Base-by-base conservation (phyloP, 2,113 vertebrate species). In the Megaceryle maxima region DNA sequence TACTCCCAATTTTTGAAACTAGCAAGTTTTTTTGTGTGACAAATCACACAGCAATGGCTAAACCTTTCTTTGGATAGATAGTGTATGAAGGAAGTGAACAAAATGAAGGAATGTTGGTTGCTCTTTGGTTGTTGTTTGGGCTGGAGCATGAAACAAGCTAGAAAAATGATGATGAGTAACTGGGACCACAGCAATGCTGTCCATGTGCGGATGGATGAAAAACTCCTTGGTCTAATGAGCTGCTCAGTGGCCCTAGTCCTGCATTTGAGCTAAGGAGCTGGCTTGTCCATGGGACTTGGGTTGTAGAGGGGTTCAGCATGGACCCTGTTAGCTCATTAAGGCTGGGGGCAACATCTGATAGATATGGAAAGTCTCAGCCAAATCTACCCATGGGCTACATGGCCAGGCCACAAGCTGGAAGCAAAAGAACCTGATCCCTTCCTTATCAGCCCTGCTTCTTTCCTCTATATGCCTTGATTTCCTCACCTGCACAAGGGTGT, bases 261-360 rank as follows among this genome's bases (percentile, higher is more conserved):
- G 25, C 50, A 1, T 57, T 67, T 67, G 13, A n/a, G 26, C 28
- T 12, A 13, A 35, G 56, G 28, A 11, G 2, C n/a, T 68, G 44
- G 33, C 20, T 86, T 1, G 2, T 9, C n/a, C 67, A 15, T n/a
- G 26, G 2, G 22, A 2, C 13, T 17, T 29, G 79, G 37, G 50
- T 50, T 24, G 16, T 24, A 10, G 17, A 55, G 37, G 12, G 29
- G 2, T 35, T 29, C 37, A n/a, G 2, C 6, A 1, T 1, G 14
- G 33, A 77, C 18, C 16, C 29, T 68, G 11, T 7, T 39, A 60
- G 44, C 26, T 50, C 35, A 2, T 10, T 37, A 25, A 81, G 26
- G n/a, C 26, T 63, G 2, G 2, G 22, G 25, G 6, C 11, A 73
- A 4, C 9, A 8, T 15, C 12, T 39, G 16, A 15, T 0, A 9